Conservation (phyloP, 1,140 invertebrate species). For the Drosophila mojavensis region DNA sequence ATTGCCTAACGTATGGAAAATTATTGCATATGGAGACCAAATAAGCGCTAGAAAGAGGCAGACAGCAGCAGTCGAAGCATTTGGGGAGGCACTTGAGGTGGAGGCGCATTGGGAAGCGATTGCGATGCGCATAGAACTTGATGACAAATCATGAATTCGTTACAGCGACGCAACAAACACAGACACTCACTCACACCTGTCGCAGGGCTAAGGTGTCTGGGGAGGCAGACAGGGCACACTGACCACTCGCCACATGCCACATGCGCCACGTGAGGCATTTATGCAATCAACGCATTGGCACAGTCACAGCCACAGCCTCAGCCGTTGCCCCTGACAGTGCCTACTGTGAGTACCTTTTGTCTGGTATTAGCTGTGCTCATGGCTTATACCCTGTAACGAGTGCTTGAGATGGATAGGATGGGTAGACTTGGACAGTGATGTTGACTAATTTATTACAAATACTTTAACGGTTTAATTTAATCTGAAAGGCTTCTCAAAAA, state of each 20-base stretch:
- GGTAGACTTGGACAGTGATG: neutral
- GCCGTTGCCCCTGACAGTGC: slow-evolving; percentile 22
- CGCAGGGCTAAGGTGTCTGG: neutral
- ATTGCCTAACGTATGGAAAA: slow-evolving; percentile 74
- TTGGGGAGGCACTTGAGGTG: neutral
- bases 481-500: no score
- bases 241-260: slow-evolving; percentile 34
- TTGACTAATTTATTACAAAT: neutral
- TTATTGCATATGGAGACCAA: slow-evolving; percentile 58
- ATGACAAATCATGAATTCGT: slow-evolving; percentile 76
- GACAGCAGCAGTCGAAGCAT: neutral
- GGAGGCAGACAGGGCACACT: slow-evolving; percentile 31
- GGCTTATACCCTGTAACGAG: slow-evolving; percentile 15
- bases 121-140: slow-evolving; percentile 48
- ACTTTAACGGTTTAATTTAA: no score
- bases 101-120: slow-evolving; percentile 3
- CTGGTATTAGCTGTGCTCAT: slow-evolving; percentile 3
- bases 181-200: slow-evolving; percentile 18
- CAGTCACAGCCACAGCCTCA: neutral
- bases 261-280: slow-evolving; percentile 55
- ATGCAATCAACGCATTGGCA: slow-evolving; percentile 36
- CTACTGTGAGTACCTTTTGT: slow-evolving; percentile 9
- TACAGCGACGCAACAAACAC: slow-evolving; percentile 36
- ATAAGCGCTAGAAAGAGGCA: slow-evolving; percentile 32
- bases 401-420: neutral